Evolutionary conservation across 2,113 vertebrate species (phyloP), one percentile per base, ranked within the genome.

Genomic region (Mustela nigripes): DNA sequence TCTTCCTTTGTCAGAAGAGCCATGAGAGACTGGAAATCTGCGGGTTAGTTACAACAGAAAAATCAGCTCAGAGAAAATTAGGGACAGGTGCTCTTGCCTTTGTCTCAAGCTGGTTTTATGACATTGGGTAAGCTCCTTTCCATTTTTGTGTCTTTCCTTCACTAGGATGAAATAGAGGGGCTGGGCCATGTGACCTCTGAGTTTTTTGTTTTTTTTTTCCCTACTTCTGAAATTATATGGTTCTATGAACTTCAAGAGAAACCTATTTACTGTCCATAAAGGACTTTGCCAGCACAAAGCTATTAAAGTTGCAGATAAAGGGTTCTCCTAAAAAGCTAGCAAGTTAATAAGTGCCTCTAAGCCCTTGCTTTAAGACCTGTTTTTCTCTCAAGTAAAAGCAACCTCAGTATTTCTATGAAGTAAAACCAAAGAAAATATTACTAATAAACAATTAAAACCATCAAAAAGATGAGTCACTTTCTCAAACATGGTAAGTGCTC

Each of bases 1-100:
- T 22, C 14, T 53, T 18, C 10, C 24, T 39, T 24, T 67, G 11
- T 53, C 63, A 67, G 11, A 62, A 42, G 65, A 7, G 3, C 31
- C 19, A 0, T n/a, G 62, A 69, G 3, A 36, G 18, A 39, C 4
- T 12, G 9, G 3, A 7, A 11, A 2, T 19, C 15, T 1, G 18
- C 11, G 1, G 6, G 4, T 67, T 2, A 11, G 18, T 33, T 33
- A 3, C 7, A 62, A 16, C 31, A 39, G 39, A 21, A 84, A 39
- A 28, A 16, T 16, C 74, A 26, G 5, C 48, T 67, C 7, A 11
- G 39, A n/a, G 15, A 71, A 62, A 11, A 84, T 1, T 10, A 24
- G 7, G 15, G 56, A 7, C 3, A 6, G 2, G 8, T 16, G 1
- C 0, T 45, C 39, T 62, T 36, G 4, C 18, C 11, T 69, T 36